phyloP scores from a whole-genome alignment of 1,140 invertebrate genomes.

The Drosophila ambigua region DNA sequence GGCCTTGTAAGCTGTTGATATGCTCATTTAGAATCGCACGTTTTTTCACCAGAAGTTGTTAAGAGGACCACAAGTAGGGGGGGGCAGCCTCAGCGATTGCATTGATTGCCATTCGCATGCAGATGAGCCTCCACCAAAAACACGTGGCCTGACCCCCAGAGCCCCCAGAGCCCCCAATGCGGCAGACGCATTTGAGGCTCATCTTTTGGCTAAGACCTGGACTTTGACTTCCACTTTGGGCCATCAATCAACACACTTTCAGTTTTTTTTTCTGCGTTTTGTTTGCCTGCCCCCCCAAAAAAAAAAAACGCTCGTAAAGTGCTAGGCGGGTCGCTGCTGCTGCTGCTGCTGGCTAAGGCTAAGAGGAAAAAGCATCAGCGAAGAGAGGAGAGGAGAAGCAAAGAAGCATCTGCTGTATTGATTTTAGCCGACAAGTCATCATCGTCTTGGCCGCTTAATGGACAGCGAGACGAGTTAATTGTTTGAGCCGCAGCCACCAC shows the following conservation, averaged over 20 bases:
- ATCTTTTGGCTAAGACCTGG: constrained; percentile 17
- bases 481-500: constrained; percentile 55
- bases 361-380: too few relatives aligned
- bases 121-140: constrained; percentile 53
- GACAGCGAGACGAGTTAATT: constrained; percentile 76
- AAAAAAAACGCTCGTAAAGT: constrained; percentile 40
- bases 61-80: constrained; percentile 41
- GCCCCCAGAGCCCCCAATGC: constrained; percentile 4
- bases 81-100: constrained; percentile 38
- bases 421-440: constrained; percentile 51
- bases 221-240: constrained; percentile 55
- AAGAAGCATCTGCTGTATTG: constrained; percentile 44
- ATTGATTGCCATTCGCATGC: constrained; percentile 79
- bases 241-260: constrained; percentile 83
- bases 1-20: constrained; percentile 78
- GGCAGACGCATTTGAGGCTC: constrained; percentile 12
- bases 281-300: background rate
- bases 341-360: too few relatives aligned
- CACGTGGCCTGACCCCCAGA: constrained; percentile 65
- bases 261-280: constrained; percentile 47
- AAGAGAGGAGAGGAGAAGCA: too few relatives aligned
- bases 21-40: constrained; percentile 82
- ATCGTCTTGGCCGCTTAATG: constrained; percentile 48
- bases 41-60: constrained; percentile 81
- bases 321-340: constrained; percentile 29